These are phyloP conservation scores for Pharmacophagus antenor DNA, from an alignment of 2,888 invertebrate genomes.

Conservation along the genomic window DNA sequence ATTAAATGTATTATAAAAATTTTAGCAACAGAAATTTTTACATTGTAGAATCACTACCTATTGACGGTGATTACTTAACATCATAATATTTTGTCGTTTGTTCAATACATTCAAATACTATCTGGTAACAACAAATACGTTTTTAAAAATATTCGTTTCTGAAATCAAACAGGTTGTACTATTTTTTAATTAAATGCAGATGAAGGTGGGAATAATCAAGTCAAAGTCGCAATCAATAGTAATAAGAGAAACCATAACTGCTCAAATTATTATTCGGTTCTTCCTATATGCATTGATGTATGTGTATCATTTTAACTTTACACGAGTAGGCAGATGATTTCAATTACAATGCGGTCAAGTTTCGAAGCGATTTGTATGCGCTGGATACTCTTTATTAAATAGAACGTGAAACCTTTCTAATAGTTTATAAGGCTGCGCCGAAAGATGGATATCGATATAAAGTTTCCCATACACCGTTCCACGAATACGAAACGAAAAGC, in stretches of 20 bases:
- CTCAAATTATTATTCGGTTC: background rate
- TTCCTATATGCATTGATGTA: background rate
- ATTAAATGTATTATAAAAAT: background rate
- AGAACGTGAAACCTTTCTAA: constrained; percentile 29
- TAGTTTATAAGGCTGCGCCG: constrained; percentile 27
- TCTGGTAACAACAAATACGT: background rate
- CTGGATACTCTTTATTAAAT: constrained; percentile 16
- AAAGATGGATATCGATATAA: constrained; percentile 28
- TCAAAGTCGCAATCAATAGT: too few species aligned
- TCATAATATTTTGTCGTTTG: too few species aligned
- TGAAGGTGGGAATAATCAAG: too few species aligned
- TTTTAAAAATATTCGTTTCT: background rate
- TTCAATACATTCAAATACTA: background rate
- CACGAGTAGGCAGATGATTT: background rate
- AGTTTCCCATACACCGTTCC: constrained; percentile 32
- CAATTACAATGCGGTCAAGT: constrained; percentile 28
- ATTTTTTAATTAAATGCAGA: too few species aligned
- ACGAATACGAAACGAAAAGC: constrained; percentile 26
- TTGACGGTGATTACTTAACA: background rate
- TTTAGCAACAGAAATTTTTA: background rate
- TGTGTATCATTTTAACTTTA: background rate
- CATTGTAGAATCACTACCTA: background rate
- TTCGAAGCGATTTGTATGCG: constrained; percentile 24
- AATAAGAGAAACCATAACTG: background rate
- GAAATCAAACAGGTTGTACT: background rate